Conservation (phyloP, 2,797 vertebrate species). For the Pangasius larnaudii region DNA sequence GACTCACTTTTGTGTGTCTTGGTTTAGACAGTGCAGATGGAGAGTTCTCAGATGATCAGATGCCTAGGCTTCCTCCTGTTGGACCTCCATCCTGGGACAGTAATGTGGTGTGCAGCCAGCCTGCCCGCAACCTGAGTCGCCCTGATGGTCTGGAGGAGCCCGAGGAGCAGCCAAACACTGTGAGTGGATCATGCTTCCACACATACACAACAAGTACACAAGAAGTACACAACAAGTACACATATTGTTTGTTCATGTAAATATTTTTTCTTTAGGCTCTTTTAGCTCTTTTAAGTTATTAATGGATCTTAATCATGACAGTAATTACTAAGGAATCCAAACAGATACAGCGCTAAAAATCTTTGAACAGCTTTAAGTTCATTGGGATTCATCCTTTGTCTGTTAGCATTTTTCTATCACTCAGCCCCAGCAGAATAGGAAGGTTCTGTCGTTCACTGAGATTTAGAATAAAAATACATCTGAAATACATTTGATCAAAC, state of each 20-base stretch:
- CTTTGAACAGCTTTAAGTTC: neutral
- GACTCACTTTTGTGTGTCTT: neutral
- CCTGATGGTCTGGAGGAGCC: slow-evolving; percentile 94
- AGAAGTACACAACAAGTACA: neutral
- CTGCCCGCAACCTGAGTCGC: slow-evolving; percentile 90
- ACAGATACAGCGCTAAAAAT: neutral
- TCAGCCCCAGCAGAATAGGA: neutral
- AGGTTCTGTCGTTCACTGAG: neutral
- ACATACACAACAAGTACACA: neutral
- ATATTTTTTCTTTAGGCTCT: neutral
- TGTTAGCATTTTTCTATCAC: neutral
- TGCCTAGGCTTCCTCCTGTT: slow-evolving; percentile 86
- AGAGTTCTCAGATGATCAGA: slow-evolving; percentile 90
- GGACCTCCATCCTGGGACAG: slow-evolving; percentile 91
- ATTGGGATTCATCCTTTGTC: neutral
- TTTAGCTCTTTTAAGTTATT: neutral
- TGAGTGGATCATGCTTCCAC: slow-evolving; percentile 56
- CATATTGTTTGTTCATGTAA: neutral
- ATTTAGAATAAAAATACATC: neutral
- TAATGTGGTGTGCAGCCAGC: slow-evolving; percentile 96
- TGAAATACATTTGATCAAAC: neutral
- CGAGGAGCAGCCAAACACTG: slow-evolving; percentile 83
- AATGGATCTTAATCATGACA: neutral
- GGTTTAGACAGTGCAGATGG: slow-evolving; percentile 87
- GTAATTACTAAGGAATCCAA: neutral